Conservation (phyloP, 2,888 invertebrate genomes). For the Teleiodes luculella region DNA sequence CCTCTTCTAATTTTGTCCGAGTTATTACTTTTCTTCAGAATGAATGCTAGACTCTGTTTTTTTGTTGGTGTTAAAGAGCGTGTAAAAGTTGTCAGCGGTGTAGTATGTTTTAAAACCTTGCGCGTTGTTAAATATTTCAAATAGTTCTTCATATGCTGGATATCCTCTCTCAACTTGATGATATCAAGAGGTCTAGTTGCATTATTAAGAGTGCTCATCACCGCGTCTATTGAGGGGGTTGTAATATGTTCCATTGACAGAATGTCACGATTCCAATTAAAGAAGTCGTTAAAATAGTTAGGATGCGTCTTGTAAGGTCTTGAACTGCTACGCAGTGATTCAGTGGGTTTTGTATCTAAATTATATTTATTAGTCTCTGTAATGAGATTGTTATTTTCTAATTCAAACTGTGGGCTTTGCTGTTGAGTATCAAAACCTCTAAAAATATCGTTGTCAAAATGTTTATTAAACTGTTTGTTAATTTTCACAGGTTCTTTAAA, state of each 20-base stretch:
- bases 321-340: neutral
- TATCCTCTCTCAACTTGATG: constrained; percentile 26
- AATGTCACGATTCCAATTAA: constrained; percentile 48
- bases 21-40: neutral
- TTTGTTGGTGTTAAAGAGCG: neutral
- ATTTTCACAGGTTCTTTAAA: neutral
- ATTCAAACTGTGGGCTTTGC: neutral
- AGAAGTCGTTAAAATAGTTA: constrained; percentile 45
- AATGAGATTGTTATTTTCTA: neutral
- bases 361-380: neutral
- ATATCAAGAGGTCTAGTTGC: constrained; percentile 27
- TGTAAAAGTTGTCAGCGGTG: neutral
- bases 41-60: neutral
- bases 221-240: constrained; percentile 27
- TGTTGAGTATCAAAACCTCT: no score
- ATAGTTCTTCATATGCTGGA: constrained; percentile 16
- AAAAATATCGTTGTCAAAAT: no score
- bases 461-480: neutral
- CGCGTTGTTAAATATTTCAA: constrained; percentile 5
- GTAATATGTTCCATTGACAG: constrained; percentile 30
- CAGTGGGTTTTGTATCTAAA: neutral
- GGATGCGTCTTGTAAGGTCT: constrained; percentile 19
- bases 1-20: neutral
- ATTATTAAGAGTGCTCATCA: constrained; percentile 23
- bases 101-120: constrained; percentile 17